Conservation (phyloP, 2,888 invertebrate genomes). For the Deilephila porcellus region DNA sequence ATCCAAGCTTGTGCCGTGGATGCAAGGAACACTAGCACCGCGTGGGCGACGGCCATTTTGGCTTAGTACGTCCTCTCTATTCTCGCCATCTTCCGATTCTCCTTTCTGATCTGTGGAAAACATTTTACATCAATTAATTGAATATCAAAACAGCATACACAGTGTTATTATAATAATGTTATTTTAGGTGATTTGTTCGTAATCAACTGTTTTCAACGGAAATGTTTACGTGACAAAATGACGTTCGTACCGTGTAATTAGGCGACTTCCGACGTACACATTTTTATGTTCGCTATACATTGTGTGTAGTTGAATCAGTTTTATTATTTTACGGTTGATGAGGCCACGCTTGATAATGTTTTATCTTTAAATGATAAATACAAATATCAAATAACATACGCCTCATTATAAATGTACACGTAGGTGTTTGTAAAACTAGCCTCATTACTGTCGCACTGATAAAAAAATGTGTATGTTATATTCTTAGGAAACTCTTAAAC, state of each 20-base stretch:
- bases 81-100: constrained; percentile 69
- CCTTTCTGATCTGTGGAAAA: constrained; percentile 66
- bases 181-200: neutral
- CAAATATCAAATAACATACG: constrained; percentile 29
- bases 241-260: constrained; percentile 10
- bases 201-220: constrained; percentile 4
- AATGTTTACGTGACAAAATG: neutral
- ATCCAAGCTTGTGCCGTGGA: constrained; percentile 88
- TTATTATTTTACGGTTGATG: constrained; percentile 13
- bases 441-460: neutral
- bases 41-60: constrained; percentile 81
- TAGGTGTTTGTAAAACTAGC: constrained; percentile 4
- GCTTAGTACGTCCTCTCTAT: constrained; percentile 70
- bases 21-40: constrained; percentile 83
- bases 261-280: neutral
- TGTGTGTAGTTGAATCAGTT: constrained; percentile 5
- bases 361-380: constrained; percentile 35
- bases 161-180: neutral
- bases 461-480: neutral
- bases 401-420: constrained; percentile 6
- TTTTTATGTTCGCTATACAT: neutral
- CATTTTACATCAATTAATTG: constrained; percentile 35
- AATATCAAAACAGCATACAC: neutral
- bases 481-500: neutral
- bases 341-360: constrained; percentile 14